A percentile compares a stretch with the other conserved stretches of the same genome.
Conservation (phyloP, 1,140 invertebrate genomes). For the Drosophila paulistorum region DNA sequence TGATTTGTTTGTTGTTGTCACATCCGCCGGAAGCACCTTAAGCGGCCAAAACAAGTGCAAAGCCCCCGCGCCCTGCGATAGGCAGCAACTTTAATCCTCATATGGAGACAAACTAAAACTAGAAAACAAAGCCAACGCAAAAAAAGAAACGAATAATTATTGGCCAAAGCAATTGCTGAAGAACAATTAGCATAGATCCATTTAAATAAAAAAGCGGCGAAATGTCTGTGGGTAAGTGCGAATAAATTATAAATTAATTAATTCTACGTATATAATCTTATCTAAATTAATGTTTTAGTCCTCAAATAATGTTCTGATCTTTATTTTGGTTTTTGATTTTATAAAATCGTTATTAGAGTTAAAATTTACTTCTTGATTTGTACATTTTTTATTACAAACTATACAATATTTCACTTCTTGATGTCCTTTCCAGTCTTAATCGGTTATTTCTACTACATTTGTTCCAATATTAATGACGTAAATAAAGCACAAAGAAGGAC, state of each 20-base stretch:
- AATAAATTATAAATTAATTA: constrained; percentile 10
- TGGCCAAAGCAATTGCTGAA: constrained; percentile 15
- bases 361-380: no score
- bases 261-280: no score
- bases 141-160: neutral
- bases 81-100: constrained; percentile 19
- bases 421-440: no score
- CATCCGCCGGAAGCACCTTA: constrained; percentile 76
- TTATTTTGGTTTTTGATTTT: no score
- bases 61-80: constrained; percentile 37
- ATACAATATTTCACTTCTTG: no score
- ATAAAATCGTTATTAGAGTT: no score
- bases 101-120: constrained; percentile 30
- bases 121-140: neutral
- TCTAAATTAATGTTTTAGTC: no score
- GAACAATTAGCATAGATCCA: constrained; percentile 15
- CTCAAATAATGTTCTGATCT: no score
- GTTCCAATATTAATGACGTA: no score
- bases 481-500: no score
- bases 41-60: constrained; percentile 70
- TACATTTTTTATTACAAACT: no score
- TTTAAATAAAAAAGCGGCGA: constrained; percentile 7
- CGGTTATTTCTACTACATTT: no score
- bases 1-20: neutral
- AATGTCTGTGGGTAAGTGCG: constrained; percentile 68